phyloP scores from a whole-genome alignment of 1,140 invertebrate species.

The Brachionus plicatilis region DNA sequence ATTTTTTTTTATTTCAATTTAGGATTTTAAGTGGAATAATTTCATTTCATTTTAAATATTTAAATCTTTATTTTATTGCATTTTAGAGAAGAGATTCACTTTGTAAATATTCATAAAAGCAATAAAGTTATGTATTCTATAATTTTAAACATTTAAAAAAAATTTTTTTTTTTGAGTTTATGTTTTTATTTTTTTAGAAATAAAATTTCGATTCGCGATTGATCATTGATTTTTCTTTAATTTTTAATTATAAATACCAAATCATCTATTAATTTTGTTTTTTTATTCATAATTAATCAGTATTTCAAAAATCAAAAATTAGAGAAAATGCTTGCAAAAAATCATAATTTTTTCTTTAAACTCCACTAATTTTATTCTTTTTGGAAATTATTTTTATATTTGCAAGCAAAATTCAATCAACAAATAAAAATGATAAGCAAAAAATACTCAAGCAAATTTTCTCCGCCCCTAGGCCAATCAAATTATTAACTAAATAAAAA shows the following conservation, averaged over 20 bases:
- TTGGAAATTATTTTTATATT: not conserved
- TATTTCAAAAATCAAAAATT: not conserved
- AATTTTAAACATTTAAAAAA: too few species aligned
- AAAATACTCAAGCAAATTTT: not conserved
- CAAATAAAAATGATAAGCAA: not conserved
- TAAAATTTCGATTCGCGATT: not conserved
- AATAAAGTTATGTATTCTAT: not conserved
- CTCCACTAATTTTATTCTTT: not conserved
- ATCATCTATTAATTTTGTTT: not conserved
- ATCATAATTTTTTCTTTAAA: not conserved
- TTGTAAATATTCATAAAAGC: not conserved
- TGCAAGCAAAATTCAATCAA: not conserved
- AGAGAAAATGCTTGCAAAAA: not conserved
- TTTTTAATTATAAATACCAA: not conserved
- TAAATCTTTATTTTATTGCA: too few species aligned
- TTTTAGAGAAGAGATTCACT: too few species aligned
- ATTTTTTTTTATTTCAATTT: too few species aligned
- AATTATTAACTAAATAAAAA: not conserved
- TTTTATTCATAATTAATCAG: slow-evolving; percentile 2
- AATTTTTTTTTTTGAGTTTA: not conserved
- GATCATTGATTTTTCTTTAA: not conserved
- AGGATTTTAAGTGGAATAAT: too few species aligned
- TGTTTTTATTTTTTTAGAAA: not conserved
- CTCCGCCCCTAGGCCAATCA: not conserved
- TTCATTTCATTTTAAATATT: too few species aligned